These are phyloP conservation scores for Poecile montanus DNA, from an alignment of 2,797 vertebrate genomes.

Conservation along the genomic window DNA sequence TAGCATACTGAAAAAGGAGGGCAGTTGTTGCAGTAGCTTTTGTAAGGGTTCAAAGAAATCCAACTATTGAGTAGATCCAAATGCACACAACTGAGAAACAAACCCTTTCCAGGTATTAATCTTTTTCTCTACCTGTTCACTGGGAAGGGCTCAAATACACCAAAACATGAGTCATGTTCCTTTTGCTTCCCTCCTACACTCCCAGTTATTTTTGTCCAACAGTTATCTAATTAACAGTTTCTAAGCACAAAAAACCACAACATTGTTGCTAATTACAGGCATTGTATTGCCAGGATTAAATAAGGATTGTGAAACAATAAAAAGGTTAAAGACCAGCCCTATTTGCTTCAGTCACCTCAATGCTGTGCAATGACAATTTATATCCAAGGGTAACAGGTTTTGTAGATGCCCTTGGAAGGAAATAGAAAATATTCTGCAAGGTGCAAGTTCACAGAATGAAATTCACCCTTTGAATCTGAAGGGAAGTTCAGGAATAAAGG, in stretches of 20 bases:
- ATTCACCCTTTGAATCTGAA: not conserved
- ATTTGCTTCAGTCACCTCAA: not conserved
- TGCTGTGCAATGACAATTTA: not conserved
- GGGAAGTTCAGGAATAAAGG: not conserved
- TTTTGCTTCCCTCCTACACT: not conserved
- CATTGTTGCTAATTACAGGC: not conserved
- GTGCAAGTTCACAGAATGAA: not conserved
- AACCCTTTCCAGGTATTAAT: not conserved
- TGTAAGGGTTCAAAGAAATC: not conserved
- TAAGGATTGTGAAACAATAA: not conserved
- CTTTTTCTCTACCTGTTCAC: not conserved
- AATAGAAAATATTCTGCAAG: not conserved
- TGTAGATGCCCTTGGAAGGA: not conserved
- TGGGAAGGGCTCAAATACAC: not conserved
- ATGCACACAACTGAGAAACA: not conserved
- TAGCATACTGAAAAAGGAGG: not conserved
- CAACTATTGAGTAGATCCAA: not conserved
- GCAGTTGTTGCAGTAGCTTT: not conserved
- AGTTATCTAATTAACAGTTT: not conserved
- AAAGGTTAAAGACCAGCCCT: not conserved
- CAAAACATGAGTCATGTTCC: not conserved
- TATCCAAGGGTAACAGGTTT: not conserved
- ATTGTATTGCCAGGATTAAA: not conserved
- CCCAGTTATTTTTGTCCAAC: not conserved
- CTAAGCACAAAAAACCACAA: not conserved